Evolutionary conservation across 37 sponge, comb jelly and placozoan species (phyloP), one percentile per base, ranked within the genome.

Genomic region (Ianthella basta): DNA sequence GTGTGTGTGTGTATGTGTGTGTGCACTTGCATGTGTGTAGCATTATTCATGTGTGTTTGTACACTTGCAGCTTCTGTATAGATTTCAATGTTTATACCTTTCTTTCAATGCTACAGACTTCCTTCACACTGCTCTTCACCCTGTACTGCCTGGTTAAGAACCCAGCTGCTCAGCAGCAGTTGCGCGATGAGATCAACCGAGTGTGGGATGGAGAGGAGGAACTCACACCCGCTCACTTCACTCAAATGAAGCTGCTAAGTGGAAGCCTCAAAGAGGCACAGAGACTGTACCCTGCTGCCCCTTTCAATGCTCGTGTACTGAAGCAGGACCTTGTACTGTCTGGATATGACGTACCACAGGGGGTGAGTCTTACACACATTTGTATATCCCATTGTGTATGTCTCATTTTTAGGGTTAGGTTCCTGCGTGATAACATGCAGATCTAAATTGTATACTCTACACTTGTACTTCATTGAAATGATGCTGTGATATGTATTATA

Each of bases 191-290:
- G 32, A 64, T 89, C 19, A 55, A 60, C 15, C 23, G 39, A 0
- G 75, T 72, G 10, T 41, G 79, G 77, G 85, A 81, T 13, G 41
- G 35, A n/a, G 65, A 56, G 18, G 55, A 89, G 25, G 24, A 54
- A 12, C 70, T 89, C 16, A 85, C 89, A 25, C 66, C 81, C 0
- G 73, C 50, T 0, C 85, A 89, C 81, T 41, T 89, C 34, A 23
- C 32, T 4, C 65, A 72, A 10, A 89, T 89, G 89, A 56, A 61
- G 20, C 79, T 60, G 64, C 83, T 88, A 60, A 64, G 72, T 18
- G 79, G 72, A 59, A 86, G 90, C 53, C 55, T 90, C 78, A 90
- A 78, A 60, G 90, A 90, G 55, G 34, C 86, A 35, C 80, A 61
- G 60, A 77, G 90, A 35, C 69, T 90, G 5, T 90, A 86, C 32